Evolutionary conservation across 2,113 vertebrate genomes (phyloP).

Genomic region (Gallinago undulata): DNA sequence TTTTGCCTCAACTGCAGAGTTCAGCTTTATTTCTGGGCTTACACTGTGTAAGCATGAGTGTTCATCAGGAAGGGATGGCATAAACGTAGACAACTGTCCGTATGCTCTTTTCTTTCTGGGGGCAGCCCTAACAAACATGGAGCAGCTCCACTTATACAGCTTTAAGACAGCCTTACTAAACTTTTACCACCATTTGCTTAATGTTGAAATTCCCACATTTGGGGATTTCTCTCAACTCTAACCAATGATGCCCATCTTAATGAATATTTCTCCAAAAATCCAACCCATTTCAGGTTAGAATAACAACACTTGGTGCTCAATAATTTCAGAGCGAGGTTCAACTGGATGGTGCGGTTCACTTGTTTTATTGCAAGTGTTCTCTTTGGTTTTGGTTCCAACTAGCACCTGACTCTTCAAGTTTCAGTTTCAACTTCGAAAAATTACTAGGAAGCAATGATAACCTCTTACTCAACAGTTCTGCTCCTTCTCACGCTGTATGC

Average conservation of each 20-base stretch:
- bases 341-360: background rate
- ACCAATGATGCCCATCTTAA: rapidly evolving
- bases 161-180: background rate
- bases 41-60: background rate
- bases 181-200: background rate
- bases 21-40: background rate
- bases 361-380: background rate
- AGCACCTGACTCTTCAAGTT: background rate
- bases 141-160: background rate
- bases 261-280: background rate
- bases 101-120: background rate
- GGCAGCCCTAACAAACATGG: background rate
- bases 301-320: background rate
- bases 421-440: background rate
- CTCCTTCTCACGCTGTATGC: background rate
- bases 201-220: background rate
- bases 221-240: background rate
- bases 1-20: background rate
- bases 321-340: background rate
- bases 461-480: background rate
- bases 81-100: background rate
- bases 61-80: background rate
- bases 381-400: background rate
- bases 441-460: background rate
- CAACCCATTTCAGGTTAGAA: background rate